Base-by-base conservation (phyloP, 2,888 invertebrate genomes). In the Cryptus armator region DNA sequence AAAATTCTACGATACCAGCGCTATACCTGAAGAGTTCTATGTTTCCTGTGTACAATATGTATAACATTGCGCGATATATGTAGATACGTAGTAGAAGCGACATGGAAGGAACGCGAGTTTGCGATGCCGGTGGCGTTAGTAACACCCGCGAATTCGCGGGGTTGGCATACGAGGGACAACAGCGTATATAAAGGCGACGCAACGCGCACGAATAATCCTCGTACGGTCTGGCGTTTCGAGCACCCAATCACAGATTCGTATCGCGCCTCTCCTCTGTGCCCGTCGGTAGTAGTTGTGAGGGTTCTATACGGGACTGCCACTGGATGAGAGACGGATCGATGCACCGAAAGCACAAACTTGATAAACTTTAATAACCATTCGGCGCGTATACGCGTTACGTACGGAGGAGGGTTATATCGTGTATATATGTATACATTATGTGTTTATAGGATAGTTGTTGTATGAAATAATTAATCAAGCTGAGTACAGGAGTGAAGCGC, bases 191-290 rank as follows among this genome's bases (percentile, higher is more conserved):
- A 37, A 19, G 68, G 37, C 70, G 76, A 70, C 29, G 59, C 56
- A 72, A 64, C 76, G 68, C 76, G 68, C 77, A 77, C 81, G 85
- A 83, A 87, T 87, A 87, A 87, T 87, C 76, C 86, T 72, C 83
- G 81, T 37, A 72, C 70, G 76, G 84, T 81, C 46, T 75, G 46
- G 32, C 75, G 62, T 81, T 87, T 56, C 83, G 85, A 82, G 83
- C 79, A 86, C 82, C 84, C 85, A 87, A 87, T 87, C 86, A 85
- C 80, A 80, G 81, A 87, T 87, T 85, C 84, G 72, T 79, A 81
- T 85, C 80, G 62, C 62, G 62, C 62, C 62, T 62, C 62, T 62
- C 62, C 62, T 53, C 19, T 44, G 71, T 67, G 62, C 24, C 12
- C 29, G 62, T 12, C 32, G 62, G 4, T 29, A 14, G 4, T 29